Conservation (phyloP, 2,888 invertebrate genomes). For the Hedya salicella region DNA sequence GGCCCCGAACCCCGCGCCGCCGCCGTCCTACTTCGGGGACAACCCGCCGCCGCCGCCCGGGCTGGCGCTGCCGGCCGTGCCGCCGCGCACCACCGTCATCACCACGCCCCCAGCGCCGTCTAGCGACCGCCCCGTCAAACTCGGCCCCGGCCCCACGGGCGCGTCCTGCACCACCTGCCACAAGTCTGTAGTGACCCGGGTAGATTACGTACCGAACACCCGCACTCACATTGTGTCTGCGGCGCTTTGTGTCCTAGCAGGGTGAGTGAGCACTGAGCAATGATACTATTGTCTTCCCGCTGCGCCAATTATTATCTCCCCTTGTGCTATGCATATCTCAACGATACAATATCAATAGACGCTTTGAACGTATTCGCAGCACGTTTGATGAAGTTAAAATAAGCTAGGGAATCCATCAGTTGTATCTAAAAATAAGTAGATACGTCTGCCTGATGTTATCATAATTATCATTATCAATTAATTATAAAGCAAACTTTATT, state of each 20-base stretch:
- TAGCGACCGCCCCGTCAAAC: constrained; percentile 54
- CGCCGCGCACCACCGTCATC: constrained; percentile 72
- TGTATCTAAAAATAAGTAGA: too few relatives aligned
- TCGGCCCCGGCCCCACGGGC: constrained; percentile 77
- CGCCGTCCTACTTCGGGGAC: constrained; percentile 77
- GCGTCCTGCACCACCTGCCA: constrained; percentile 72
- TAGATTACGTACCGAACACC: constrained; percentile 77
- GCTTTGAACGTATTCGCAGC: neutral
- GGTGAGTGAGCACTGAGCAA: constrained; percentile 58
- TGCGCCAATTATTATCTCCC: constrained; percentile 2
- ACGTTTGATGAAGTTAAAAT: too few relatives aligned
- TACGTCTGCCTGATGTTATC: too few relatives aligned
- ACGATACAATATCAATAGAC: neutral
- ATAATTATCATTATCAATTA: too few relatives aligned
- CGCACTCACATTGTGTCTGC: constrained; percentile 78
- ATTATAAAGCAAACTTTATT: too few relatives aligned
- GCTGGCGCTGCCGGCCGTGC: constrained; percentile 58
- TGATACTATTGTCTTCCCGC: neutral
- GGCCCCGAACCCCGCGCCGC: constrained; percentile 71
- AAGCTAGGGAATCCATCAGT: too few relatives aligned
- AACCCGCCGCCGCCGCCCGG: constrained; percentile 72
- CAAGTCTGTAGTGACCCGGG: constrained; percentile 72
- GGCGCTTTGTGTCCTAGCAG: constrained; percentile 75
- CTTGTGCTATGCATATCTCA: neutral
- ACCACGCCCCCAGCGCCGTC: constrained; percentile 55